These are phyloP conservation scores for Thoracochromis brauschi DNA, from an alignment of 2,113 vertebrate genomes.

Conservation along the genomic window DNA sequence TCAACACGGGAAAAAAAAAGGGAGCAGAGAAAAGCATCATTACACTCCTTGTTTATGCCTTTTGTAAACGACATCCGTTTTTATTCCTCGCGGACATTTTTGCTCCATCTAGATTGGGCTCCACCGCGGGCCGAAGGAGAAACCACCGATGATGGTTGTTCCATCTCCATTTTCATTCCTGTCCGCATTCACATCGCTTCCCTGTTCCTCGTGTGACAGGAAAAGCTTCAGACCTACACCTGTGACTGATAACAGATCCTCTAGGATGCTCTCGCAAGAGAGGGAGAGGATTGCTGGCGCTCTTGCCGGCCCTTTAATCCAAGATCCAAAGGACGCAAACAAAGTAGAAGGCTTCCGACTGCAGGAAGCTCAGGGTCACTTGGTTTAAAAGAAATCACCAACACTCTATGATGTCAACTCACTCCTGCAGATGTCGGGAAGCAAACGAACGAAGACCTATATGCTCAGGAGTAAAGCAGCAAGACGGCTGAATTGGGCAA, in stretches of 20 bases:
- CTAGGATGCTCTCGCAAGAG: neutral
- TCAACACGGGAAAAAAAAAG: constrained; percentile 19
- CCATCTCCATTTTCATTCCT: neutral
- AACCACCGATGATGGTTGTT: neutral
- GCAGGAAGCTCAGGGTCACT: neutral
- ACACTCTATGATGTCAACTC: neutral
- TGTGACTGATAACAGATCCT: neutral
- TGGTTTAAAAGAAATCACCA: neutral
- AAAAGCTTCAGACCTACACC: neutral
- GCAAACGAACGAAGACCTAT: neutral
- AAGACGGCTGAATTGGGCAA: neutral
- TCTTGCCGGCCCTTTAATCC: neutral
- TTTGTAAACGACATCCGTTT: neutral
- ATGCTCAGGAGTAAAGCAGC: neutral
- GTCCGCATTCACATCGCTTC: neutral
- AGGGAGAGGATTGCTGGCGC: neutral
- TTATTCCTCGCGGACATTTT: neutral
- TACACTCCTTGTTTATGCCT: neutral
- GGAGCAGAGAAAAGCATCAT: neutral
- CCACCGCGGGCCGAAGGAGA: neutral
- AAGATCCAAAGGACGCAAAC: constrained; percentile 8
- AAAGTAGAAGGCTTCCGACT: neutral
- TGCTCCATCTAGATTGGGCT: neutral
- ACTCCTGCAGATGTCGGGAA: neutral
- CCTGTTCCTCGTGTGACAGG: neutral